A percentile compares a stretch with the other conserved stretches of the same genome.
phyloP scores from a whole-genome alignment of 2,113 vertebrate species.

The Sebastes fasciatus region DNA sequence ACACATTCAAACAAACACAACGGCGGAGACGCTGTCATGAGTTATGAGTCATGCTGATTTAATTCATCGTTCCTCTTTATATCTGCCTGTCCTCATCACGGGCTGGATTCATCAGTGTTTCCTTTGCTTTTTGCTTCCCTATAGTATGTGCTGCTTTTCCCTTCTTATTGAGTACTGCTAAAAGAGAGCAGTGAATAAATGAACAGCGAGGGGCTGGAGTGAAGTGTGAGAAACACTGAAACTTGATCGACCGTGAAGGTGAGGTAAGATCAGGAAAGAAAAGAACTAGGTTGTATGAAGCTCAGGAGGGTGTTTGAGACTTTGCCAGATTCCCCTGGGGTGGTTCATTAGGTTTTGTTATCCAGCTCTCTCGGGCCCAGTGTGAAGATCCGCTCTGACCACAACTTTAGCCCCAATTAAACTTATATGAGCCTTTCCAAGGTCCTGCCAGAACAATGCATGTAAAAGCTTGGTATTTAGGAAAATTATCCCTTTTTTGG shows the following conservation, averaged over 20 bases:
- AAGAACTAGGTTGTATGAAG: slow-evolving; percentile 24
- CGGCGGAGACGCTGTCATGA: slow-evolving; percentile 48
- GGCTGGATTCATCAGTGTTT: neutral
- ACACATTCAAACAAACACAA: slow-evolving; percentile 52
- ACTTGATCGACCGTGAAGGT: slow-evolving; percentile 44
- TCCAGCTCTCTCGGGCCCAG: slow-evolving; percentile 20
- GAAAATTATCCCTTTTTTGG: neutral
- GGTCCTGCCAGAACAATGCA: neutral
- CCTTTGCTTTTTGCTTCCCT: slow-evolving; percentile 15
- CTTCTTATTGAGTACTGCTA: neutral
- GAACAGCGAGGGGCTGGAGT: neutral
- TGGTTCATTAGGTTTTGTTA: slow-evolving; percentile 44
- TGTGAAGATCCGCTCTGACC: slow-evolving; percentile 23
- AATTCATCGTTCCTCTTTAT: slow-evolving; percentile 64
- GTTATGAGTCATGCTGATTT: slow-evolving; percentile 69
- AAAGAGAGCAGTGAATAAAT: neutral
- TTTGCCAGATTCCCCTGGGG: slow-evolving; percentile 41
- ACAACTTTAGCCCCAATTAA: slow-evolving; percentile 34
- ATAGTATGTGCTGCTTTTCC: neutral
- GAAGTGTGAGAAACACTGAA: slow-evolving; percentile 56
- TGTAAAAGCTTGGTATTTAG: neutral
- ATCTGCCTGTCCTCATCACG: slow-evolving; percentile 2
- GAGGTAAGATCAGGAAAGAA: slow-evolving; percentile 42
- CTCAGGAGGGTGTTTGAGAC: slow-evolving; percentile 30
- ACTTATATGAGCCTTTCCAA: slow-evolving; percentile 6